Conservation (phyloP, 2,113 vertebrate species). For the Lycocorax pyrrhopterus region DNA sequence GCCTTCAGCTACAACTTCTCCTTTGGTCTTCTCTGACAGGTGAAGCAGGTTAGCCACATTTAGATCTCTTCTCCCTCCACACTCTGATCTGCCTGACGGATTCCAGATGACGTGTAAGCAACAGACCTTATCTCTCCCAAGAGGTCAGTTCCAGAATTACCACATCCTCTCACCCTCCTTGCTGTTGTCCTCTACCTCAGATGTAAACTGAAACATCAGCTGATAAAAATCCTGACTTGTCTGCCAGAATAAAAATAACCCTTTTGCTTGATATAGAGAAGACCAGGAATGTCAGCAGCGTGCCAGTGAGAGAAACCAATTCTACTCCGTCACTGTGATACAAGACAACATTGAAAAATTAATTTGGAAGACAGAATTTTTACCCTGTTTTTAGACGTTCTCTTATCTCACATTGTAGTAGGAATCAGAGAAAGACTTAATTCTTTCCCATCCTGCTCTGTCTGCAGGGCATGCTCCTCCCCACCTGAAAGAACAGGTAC, state of each 20-base stretch:
- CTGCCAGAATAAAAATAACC: background rate
- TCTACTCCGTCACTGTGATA: background rate
- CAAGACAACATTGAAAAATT: background rate
- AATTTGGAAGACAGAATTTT: background rate
- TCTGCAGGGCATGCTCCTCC: background rate
- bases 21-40: background rate
- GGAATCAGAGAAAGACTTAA: background rate
- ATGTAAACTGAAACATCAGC: background rate
- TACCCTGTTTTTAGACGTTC: background rate
- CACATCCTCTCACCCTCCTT: background rate
- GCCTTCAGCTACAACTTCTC: background rate
- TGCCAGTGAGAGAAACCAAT: background rate
- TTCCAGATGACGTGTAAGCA: background rate
- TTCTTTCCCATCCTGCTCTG: background rate
- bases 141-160: background rate
- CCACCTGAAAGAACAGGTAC: background rate
- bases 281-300: background rate
- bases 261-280: background rate
- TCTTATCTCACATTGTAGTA: background rate
- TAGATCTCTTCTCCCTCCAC: background rate
- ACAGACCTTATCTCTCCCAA: background rate
- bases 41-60: background rate
- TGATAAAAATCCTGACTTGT: background rate
- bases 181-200: background rate
- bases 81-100: background rate